Conservation (phyloP, 2,797 vertebrate species). For the Ciconia nigra region DNA sequence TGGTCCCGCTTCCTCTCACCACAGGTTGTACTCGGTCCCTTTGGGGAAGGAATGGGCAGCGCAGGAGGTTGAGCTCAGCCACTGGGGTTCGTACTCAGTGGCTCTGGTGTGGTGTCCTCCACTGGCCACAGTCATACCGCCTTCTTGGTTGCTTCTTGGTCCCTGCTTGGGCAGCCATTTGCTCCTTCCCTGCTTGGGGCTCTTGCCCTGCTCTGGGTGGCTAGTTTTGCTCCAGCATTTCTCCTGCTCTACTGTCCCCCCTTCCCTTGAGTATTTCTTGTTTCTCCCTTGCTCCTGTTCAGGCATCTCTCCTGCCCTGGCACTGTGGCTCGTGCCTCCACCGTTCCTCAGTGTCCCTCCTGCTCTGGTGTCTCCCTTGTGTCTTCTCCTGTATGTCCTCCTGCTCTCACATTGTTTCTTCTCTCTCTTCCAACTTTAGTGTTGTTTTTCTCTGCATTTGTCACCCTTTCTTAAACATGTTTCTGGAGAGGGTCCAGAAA, state of each 20-base stretch:
- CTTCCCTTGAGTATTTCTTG: background rate
- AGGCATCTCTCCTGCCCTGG: background rate
- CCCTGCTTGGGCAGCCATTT: background rate
- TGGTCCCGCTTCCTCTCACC: background rate
- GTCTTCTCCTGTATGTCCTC: background rate
- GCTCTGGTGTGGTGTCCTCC: background rate
- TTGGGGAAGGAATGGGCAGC: rapidly evolving
- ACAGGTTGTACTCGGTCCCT: rapidly evolving
- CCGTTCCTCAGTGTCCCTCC: rapidly evolving
- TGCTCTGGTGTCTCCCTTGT: background rate
- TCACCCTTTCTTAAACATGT: background rate
- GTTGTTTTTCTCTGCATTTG: background rate
- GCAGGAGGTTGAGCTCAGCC: background rate
- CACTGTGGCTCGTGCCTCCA: background rate
- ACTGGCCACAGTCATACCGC: rapidly evolving
- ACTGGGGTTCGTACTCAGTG: background rate
- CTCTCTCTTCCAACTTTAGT: background rate
- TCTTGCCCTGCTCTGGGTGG: background rate
- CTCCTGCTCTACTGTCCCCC: background rate
- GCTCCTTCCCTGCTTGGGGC: background rate
- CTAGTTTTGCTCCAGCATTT: background rate
- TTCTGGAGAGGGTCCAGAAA: background rate
- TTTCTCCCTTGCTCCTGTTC: background rate
- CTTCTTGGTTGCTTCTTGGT: background rate
- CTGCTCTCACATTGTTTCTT: background rate